Evolutionary conservation across 2,888 invertebrate genomes (phyloP), one percentile per base, ranked within the genome.

Genomic region (Polyommatus icarus): DNA sequence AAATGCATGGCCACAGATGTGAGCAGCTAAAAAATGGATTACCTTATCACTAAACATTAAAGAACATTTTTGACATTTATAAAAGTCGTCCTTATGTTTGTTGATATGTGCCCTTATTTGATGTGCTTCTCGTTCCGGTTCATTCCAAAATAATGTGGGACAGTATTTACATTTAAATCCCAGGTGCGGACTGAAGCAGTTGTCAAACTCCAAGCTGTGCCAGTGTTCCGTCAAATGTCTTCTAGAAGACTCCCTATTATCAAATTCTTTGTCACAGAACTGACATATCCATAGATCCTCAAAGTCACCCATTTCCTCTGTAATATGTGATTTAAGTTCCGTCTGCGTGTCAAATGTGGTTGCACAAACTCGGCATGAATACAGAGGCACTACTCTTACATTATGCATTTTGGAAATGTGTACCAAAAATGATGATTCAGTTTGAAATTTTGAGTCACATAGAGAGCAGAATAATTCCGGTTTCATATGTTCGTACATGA

Each of bases 141-240:
- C 94, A 82, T 94, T 93, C 95, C 95, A 95, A 81, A 95, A 95
- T 77, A 93, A 82, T 12, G 87, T 91, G 0, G 92, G 89, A 80
- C 95, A 95, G 82, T 87, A 94, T 78, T 87, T 88, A 82, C 95
- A 95, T 81, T 93, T 94, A 78, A 94, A 94, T 1, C 94, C 94
- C 73, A 95, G 84, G 81, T 94, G 94, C 0, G 94, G 91, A 80
- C 93, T 91, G 78, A 92, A 93, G 80, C 94, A 94, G 80, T 93
- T 94, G 79, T 91, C 90, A 84, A 86, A 88, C 73, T 91, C 91
- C 54, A 83, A 80, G 1, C 80, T 80, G 72, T 87, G 85, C 88
- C 87, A 91, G 81, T 93, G 94, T 61, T 88, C 89, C 0, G 88
- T 88, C 80, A 92, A 83, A 83, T 92, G 93, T 7, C 81, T 82